Percentiles rank a stretch among this genome's conserved stretches.
Conservation (phyloP, 2,888 invertebrate genomes). For the Volucella inflata region DNA sequence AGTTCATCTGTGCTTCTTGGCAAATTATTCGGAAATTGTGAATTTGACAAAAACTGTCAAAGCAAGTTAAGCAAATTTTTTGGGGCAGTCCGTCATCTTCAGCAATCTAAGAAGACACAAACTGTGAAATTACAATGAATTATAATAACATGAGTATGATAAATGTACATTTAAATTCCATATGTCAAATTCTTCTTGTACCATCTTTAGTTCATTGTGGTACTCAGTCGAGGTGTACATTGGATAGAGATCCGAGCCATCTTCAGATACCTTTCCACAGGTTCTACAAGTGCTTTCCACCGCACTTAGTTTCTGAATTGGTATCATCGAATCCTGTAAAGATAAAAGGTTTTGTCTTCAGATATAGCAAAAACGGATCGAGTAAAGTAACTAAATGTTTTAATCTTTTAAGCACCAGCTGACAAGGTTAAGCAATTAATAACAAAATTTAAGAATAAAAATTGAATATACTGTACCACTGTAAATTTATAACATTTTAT, state of each 20-base stretch:
- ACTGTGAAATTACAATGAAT: not conserved
- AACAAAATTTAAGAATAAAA: too few relatives aligned
- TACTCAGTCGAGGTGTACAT: conserved; percentile 62
- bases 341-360: too few relatives aligned
- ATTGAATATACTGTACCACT: too few relatives aligned
- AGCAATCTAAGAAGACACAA: conserved; percentile 34
- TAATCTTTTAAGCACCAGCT: too few relatives aligned
- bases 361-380: too few relatives aligned
- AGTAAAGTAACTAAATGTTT: too few relatives aligned
- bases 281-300: conserved; percentile 60
- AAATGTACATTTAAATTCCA: conserved; percentile 61
- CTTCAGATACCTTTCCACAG: conserved; percentile 59
- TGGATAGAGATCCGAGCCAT: conserved; percentile 53
- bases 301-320: conserved; percentile 15
- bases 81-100: conserved; percentile 61
- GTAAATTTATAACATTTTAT: too few relatives aligned
- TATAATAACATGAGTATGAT: not conserved
- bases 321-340: too few relatives aligned
- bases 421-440: too few relatives aligned
- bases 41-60: conserved; percentile 69
- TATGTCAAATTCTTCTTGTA: conserved; percentile 66
- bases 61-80: conserved; percentile 64
- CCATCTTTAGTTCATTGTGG: conserved; percentile 56
- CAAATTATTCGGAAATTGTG: conserved; percentile 67
- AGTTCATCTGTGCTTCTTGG: conserved; percentile 64